Conservation (phyloP, 2,797 vertebrate species). For the Dryobates pubescens region DNA sequence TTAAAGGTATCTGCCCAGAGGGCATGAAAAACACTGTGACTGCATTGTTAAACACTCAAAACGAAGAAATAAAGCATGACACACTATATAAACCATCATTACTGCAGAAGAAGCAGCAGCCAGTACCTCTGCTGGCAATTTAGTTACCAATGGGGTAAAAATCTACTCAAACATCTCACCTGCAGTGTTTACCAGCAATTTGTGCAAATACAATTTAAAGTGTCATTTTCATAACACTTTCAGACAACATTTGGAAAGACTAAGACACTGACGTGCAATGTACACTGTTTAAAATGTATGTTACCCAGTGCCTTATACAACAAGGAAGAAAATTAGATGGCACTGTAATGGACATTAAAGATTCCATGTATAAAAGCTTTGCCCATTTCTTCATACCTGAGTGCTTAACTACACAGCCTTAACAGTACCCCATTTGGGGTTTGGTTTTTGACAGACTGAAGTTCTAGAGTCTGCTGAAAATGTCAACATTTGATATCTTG, state of each 20-base stretch:
- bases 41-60: slow-evolving; percentile 58
- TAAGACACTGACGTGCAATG: not conserved
- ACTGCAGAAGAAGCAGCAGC: not conserved
- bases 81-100: not conserved
- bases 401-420: slow-evolving; percentile 44
- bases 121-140: not conserved
- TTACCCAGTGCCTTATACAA: not conserved
- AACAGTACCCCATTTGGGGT: not conserved
- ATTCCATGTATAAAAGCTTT: not conserved
- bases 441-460: not conserved
- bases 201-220: not conserved
- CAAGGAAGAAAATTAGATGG: not conserved
- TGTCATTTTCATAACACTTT: not conserved
- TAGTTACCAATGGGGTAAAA: not conserved
- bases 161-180: not conserved
- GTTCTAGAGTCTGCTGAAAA: not conserved
- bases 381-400: slow-evolving; percentile 49
- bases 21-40: not conserved
- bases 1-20: not conserved
- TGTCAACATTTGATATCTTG: not conserved
- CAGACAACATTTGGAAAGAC: not conserved
- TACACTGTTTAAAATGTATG: not conserved
- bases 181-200: not conserved
- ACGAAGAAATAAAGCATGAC: slow-evolving; percentile 48
- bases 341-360: not conserved